Base-by-base conservation (phyloP, 2,797 vertebrate genomes). In the Lithobates sylvaticus region DNA sequence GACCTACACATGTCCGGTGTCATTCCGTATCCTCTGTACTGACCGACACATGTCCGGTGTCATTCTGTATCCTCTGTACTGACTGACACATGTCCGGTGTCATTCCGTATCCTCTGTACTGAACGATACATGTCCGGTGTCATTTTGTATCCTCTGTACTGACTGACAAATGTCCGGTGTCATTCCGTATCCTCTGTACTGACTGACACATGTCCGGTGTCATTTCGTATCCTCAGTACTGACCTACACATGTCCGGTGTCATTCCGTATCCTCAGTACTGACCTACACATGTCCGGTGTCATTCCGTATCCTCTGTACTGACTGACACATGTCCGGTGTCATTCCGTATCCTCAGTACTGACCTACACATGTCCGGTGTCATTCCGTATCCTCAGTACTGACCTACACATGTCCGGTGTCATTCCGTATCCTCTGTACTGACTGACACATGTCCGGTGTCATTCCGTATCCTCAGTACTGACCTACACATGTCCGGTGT, bases 81-180 rank as follows among this genome's bases (percentile, higher is more conserved):
- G 44, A 47, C 44, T 3, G 4, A 15, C 16, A 54, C 13, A 54
- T 54, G 77, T 36, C 47, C 10, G 29, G 8, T 18, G 36, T 42
- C 80, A 70, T n/a, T 70, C 39, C 47, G 65, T 47, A 69, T 79
- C 16, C 16, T 54, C 39, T 47, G 13, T 47, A 64, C 21, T 64
- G 18, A 64, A 21, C 58, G 1, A 2, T 3, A 64, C 44, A 64
- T 64, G 58, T 64, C 58, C 58, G 0, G 58, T 7, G 21, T 64
- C 15, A 64, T 64, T 64, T 6, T 3, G 4, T 21, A 64, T 23
- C 23, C 58, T 36, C 34, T 64, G 58, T n/a, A 23, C 21, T 64
- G 8, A 15, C 54, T 16, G 6, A 13, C 54, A 21, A 8, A 21
- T 58, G 54, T 15, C 54, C 54, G 3, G 16, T 7, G 15, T 12